These are phyloP conservation scores for Labeo catla DNA, from an alignment of 2,113 vertebrate species.

Conservation along the genomic window DNA sequence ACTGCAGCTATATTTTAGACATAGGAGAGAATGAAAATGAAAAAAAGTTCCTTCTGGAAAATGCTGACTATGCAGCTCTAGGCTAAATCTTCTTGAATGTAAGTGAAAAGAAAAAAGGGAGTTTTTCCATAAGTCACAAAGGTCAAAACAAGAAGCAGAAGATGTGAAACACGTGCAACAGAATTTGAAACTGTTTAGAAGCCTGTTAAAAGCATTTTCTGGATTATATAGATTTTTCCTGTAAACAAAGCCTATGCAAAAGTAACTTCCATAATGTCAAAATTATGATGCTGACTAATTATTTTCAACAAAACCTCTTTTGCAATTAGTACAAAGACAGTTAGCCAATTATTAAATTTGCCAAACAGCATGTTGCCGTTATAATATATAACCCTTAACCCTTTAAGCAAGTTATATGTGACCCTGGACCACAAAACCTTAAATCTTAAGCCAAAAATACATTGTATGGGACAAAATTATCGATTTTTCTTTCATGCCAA, in stretches of 20 bases:
- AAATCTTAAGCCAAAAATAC: no score
- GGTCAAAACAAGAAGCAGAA: background rate
- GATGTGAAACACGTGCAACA: background rate
- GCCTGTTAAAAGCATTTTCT: background rate
- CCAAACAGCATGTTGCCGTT: background rate
- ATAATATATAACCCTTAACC: background rate
- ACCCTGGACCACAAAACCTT: no score
- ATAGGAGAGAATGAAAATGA: background rate
- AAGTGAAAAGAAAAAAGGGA: background rate
- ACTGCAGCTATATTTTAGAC: background rate
- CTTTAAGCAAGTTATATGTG: no score
- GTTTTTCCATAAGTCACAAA: background rate
- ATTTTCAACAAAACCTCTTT: background rate
- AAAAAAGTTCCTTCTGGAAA: constrained; percentile 11
- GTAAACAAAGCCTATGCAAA: background rate
- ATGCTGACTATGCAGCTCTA: background rate
- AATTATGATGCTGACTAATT: background rate
- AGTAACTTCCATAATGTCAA: background rate
- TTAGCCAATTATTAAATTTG: background rate
- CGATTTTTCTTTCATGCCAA: no score
- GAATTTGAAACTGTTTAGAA: background rate
- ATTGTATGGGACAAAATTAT: no score
- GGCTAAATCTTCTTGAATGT: background rate
- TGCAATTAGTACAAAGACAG: background rate
- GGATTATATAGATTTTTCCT: background rate